phyloP scores from a whole-genome alignment of 2,888 invertebrate species.

The Microplitis manilae region DNA sequence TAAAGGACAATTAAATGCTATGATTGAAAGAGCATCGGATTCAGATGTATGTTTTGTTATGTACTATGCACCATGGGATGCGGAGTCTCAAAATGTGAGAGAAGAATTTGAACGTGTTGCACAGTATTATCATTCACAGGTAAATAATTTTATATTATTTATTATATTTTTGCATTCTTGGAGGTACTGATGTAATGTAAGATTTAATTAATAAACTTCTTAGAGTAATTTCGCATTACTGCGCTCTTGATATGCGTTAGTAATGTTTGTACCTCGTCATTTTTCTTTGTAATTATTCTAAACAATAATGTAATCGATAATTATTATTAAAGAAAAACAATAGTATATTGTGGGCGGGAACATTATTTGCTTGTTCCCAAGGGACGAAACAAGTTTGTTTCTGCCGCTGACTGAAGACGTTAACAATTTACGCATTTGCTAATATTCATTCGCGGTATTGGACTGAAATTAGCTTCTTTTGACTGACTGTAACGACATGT shows the following conservation, averaged over 20 bases:
- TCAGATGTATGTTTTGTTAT: slow-evolving; percentile 89
- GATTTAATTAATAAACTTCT: slow-evolving; percentile 99
- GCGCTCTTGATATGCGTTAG: slow-evolving; percentile 99
- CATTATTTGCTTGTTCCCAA: too few species aligned
- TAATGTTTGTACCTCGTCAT: slow-evolving; percentile 95
- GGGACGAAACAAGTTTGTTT: too few species aligned
- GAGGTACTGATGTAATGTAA: slow-evolving; percentile 99
- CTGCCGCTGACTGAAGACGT: too few species aligned
- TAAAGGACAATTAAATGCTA: slow-evolving; percentile 80
- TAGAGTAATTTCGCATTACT: slow-evolving; percentile 98
- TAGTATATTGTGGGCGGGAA: too few species aligned
- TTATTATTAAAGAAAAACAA: too few species aligned
- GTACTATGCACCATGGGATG: slow-evolving; percentile 97
- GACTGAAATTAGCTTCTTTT: too few species aligned
- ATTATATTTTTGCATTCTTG: slow-evolving; percentile 85
- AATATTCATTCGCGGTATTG: too few species aligned
- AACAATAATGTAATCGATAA: too few species aligned
- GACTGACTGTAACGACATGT: too few species aligned
- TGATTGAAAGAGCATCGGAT: slow-evolving; percentile 76
- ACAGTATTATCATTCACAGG: slow-evolving; percentile 79
- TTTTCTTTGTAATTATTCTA: slow-evolving; percentile 83
- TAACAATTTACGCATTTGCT: too few species aligned
- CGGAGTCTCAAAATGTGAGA: slow-evolving; percentile 84
- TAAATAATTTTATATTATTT: slow-evolving; percentile 65
- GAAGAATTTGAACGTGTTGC: slow-evolving; percentile 85